Base-by-base conservation (phyloP, 2,888 invertebrate genomes). In the Cantharis rustica region DNA sequence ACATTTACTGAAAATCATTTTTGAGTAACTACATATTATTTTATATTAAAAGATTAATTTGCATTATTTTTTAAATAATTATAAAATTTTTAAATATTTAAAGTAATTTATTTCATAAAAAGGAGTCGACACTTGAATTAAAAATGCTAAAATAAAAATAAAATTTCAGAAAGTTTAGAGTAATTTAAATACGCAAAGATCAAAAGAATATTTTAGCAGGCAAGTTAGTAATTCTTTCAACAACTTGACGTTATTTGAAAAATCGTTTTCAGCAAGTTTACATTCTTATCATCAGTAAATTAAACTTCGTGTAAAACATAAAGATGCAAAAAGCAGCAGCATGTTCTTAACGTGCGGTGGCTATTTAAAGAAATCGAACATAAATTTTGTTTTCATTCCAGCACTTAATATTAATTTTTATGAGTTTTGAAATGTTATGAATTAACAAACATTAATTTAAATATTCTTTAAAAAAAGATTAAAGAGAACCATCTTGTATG, bases 231-330 rank as follows among this genome's bases (percentile, higher is more conserved):
- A 72, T 72, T 68, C 68, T 68, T 68, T 72, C 66, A 72, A 68
- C 68, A 72, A 72, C 61, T 68, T 72, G 16, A 61, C 15, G 72
- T 27, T 68, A 15, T 15, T 26, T 20, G 23, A 68, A 68, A 72
- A 72, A 72, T 72, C 61, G 68, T 72, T 72, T 72, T 68, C 68
- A 23, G 16, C n/a, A 31, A 72, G 68, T 72, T 72, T 68, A 61
- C 66, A 72, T 72, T 68, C 68, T 61, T 47, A 47, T 47, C 47
- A 63, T 61, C 68, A 72, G 47, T 68, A 68, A 72, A 72, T 72
- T 72, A 72, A 47, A 68, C 68, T 66, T 47, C 72, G 16, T 72
- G 68, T 68, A 62, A 71, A 62, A 47, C 63, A 72, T 64, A 72
- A 72, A 64, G 61, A 27, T 17, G 20, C 27, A 68, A 16, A 71